Evolutionary conservation across 2,888 invertebrate genomes (phyloP), one percentile per base, ranked within the genome.

Genomic region (Leucozona laternaria): DNA sequence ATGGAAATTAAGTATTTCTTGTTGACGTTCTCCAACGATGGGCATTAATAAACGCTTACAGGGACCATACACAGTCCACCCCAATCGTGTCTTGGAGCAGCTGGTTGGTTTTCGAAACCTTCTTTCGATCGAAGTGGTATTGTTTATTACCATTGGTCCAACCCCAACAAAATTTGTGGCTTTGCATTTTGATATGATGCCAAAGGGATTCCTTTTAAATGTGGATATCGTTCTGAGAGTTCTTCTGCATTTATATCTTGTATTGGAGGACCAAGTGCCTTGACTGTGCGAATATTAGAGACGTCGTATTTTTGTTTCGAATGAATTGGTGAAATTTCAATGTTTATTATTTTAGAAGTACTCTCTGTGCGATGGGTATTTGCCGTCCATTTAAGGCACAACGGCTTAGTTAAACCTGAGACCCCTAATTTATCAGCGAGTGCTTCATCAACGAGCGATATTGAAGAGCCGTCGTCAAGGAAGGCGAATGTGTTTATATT

Each of bases 1-100:
- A 45, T 75, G 75, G 6, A 53, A 75, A 5, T 17, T 64, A 37
- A 20, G 22, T 34, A 8, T 22, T 11, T n/a, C 10, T 31, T 45
- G 34, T 48, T 31, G 34, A 4, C 10, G 4, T 2, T 34, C 11
- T n/a, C n/a, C n/a, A n/a, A n/a, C n/a, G n/a, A 34, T 34, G 10
- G 2, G 34, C 11, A 2, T 34, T 34, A 34, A 28, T 28, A 28
- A 6, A 28, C 28, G 28, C 28, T 28, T 28, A 6, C 28, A 28
- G 0, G 34, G 34, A 11, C 34, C 34, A 4, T 34, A 34, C 11
- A 34, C 34, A 11, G 10, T 34, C 34, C 34, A 66, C 1, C 66
- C 76, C 11, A 76, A 22, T 22, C 57, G 20, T 8, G 55, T 66
- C 20, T 55, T 76, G 2, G 55, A 34, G 31, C 64, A 7, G 62